Evolutionary conservation across 2,113 vertebrate genomes (phyloP).

Genomic region (Clarias gariepinus): DNA sequence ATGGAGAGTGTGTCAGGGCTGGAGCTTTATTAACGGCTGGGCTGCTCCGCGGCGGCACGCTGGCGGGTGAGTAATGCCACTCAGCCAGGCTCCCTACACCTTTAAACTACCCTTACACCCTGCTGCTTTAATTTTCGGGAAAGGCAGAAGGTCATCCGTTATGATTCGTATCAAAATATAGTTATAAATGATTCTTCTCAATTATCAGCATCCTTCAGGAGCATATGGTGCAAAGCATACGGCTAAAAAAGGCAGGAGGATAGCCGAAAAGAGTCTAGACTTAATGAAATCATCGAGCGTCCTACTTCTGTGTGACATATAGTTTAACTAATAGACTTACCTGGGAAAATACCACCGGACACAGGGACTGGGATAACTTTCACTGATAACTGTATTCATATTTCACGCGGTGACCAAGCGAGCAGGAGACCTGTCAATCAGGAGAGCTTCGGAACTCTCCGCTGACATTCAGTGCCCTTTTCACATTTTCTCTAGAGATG

Average conservation of each 20-base stretch:
- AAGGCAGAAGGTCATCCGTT: conserved; percentile 62
- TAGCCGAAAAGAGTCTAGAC: neutral
- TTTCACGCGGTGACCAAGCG: conserved; percentile 46
- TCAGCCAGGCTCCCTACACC: conserved; percentile 17
- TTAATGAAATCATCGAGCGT: neutral
- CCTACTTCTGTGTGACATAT: neutral
- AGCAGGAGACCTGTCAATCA: conserved; percentile 66
- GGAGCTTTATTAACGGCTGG: conserved; percentile 61
- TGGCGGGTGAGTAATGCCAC: conserved; percentile 53
- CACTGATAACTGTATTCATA: conserved; percentile 56
- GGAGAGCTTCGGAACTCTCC: conserved; percentile 55
- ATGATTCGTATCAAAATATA: conserved; percentile 60
- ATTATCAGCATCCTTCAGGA: conserved; percentile 45
- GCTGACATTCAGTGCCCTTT: conserved; percentile 73
- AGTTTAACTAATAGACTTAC: conserved; percentile 17
- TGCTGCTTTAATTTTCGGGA: conserved; percentile 51
- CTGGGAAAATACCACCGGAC: conserved; percentile 3
- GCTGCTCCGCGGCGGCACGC: conserved; percentile 49
- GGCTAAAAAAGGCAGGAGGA: neutral
- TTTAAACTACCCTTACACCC: conserved; percentile 48
- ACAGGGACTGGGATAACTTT: conserved; percentile 14
- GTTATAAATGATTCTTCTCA: conserved; percentile 65
- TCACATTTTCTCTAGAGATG: conserved; percentile 69
- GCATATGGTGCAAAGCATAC: neutral
- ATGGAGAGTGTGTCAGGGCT: conserved; percentile 56